Conservation (phyloP, 2,888 invertebrate species). For the Polyploca ridens region DNA sequence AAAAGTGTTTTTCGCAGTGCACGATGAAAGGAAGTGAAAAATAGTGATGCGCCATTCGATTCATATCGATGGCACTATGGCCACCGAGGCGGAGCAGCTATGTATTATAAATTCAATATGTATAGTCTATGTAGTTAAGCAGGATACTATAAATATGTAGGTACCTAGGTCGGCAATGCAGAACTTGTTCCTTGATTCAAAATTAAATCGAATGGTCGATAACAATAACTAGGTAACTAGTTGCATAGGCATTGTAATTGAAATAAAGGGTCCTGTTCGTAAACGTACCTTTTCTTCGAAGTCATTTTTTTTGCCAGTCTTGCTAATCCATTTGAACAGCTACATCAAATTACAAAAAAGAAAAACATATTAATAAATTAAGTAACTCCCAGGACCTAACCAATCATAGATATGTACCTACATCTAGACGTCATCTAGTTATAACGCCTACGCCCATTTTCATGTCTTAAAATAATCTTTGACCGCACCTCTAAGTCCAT, state of each 20-base stretch:
- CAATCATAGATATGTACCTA: too few species aligned
- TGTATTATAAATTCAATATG: neutral
- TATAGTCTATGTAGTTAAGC: neutral
- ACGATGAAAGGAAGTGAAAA: neutral
- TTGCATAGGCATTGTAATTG: neutral
- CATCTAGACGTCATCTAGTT: neutral
- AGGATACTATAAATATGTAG: too few species aligned
- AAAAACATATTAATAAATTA: slow-evolving; percentile 23
- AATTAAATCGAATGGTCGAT: neutral
- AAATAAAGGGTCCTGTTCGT: neutral
- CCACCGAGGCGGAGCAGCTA: neutral
- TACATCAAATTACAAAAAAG: slow-evolving; percentile 49
- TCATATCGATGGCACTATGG: neutral
- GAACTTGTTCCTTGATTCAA: too few species aligned
- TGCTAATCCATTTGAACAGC: slow-evolving; percentile 61
- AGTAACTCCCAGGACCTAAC: neutral
- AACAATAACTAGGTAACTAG: neutral
- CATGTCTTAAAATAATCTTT: neutral
- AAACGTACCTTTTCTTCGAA: slow-evolving; percentile 66
- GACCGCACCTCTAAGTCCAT: neutral
- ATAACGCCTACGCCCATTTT: neutral
- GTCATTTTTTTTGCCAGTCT: slow-evolving; percentile 61
- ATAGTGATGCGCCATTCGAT: slow-evolving; percentile 1
- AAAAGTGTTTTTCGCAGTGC: neutral
- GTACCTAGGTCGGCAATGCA: too few species aligned